Evolutionary conservation across 2,113 vertebrate genomes (phyloP).

Genomic region (Tupaia chinensis): DNA sequence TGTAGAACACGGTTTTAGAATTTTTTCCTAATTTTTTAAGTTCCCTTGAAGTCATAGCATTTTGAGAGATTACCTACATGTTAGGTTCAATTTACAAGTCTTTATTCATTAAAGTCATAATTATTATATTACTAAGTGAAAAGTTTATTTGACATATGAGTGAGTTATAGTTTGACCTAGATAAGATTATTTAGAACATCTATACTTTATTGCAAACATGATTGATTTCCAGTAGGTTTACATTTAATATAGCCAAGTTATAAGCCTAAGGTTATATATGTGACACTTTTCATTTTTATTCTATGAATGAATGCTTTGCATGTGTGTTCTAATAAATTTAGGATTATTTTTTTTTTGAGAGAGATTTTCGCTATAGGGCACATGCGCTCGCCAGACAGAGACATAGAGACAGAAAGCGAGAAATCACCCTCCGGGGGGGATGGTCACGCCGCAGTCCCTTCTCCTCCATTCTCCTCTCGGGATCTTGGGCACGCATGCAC

Average conservation of each 20-base stretch:
- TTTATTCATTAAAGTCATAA: slow-evolving; percentile 50
- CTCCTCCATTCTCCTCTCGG: no score
- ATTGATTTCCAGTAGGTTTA: slow-evolving; percentile 43
- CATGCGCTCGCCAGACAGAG: no score
- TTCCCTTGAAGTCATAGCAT: slow-evolving; percentile 23
- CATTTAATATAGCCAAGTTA: not conserved
- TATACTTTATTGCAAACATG: slow-evolving; percentile 1
- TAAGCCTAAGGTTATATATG: not conserved
- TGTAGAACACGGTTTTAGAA: slow-evolving; percentile 41
- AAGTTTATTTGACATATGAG: not conserved
- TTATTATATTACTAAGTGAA: slow-evolving; percentile 19
- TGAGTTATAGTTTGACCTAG: slow-evolving; percentile 33
- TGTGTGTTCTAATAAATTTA: slow-evolving; percentile 28
- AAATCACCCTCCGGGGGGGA: no score
- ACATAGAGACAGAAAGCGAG: no score
- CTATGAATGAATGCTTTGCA: slow-evolving; percentile 21
- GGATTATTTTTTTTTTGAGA: no score
- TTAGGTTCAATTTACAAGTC: slow-evolving; percentile 39
- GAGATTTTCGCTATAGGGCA: no score
- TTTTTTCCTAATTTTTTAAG: slow-evolving; percentile 1
- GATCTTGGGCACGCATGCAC: no score
- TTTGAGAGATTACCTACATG: not conserved
- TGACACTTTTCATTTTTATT: slow-evolving; percentile 42
- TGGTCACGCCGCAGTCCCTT: no score
- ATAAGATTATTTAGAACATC: slow-evolving; percentile 50